Percentiles rank a stretch among this genome's conserved stretches.
phyloP scores from a whole-genome alignment of 2,113 vertebrate species.

The Anolis sagrei region DNA sequence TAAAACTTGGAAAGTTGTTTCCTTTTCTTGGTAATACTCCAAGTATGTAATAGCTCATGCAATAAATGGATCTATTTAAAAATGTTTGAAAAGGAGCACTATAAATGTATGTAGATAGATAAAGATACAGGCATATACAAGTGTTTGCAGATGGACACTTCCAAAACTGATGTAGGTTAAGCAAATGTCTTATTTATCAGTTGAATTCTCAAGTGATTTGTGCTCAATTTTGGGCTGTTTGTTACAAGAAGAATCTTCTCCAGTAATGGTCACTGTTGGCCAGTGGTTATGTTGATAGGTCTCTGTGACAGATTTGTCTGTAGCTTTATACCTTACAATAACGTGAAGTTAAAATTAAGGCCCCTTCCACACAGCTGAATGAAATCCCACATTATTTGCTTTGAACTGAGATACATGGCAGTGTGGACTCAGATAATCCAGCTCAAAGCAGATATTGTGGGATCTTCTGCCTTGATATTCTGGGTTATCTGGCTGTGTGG shows the following conservation, averaged over 20 bases:
- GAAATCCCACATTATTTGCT: too few relatives aligned
- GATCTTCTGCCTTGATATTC: too few relatives aligned
- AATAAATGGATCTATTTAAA: conserved; percentile 48
- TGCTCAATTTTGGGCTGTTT: not conserved
- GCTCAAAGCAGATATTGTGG: too few relatives aligned
- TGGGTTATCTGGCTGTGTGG: too few relatives aligned
- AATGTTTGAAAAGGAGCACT: conserved; percentile 41
- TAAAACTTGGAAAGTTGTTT: conserved; percentile 47
- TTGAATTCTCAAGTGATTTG: not conserved
- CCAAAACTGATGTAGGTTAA: not conserved
- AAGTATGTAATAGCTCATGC: conserved; percentile 56
- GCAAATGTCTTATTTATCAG: conserved; percentile 19
- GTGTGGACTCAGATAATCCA: too few relatives aligned
- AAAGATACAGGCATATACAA: not conserved
- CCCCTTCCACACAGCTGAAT: too few relatives aligned
- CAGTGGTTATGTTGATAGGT: not conserved
- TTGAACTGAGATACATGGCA: too few relatives aligned
- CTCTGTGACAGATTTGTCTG: not conserved
- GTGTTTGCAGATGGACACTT: too few relatives aligned
- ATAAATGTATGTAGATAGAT: not conserved
- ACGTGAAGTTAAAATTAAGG: not conserved
- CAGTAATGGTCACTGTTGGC: not conserved
- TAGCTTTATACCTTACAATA: not conserved
- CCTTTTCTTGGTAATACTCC: conserved; percentile 56
- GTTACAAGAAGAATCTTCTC: not conserved